Conservation (phyloP, 2,888 invertebrate genomes). For the Pogonocherus hispidulus region DNA sequence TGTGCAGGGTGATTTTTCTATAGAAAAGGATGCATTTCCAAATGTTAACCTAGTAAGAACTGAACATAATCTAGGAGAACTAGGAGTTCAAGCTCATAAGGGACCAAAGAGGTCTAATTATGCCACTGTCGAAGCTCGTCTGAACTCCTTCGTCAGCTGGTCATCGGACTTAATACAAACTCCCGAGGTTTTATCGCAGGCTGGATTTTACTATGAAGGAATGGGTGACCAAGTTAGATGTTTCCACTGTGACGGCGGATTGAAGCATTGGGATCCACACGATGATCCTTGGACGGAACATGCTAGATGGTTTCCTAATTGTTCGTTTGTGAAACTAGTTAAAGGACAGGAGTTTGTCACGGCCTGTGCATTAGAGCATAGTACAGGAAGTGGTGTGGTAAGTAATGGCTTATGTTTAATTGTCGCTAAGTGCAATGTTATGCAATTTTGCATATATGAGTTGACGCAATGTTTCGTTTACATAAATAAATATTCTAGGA, state of each 20-base stretch:
- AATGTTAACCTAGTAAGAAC: conserved; percentile 61
- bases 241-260: conserved; percentile 94
- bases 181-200: conserved; percentile 83
- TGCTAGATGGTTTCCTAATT: conserved; percentile 92
- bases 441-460: conserved; percentile 3
- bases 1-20: conserved; percentile 55
- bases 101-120: conserved; percentile 78
- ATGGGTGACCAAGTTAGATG: conserved; percentile 85
- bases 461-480: neutral
- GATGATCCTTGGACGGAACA: conserved; percentile 97
- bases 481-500: neutral
- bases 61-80: conserved; percentile 69
- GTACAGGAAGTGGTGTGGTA: conserved; percentile 38
- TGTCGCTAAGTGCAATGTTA: conserved; percentile 10
- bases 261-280: conserved; percentile 89
- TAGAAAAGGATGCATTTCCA: conserved; percentile 44
- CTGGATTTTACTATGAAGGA: conserved; percentile 90
- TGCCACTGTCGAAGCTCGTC: conserved; percentile 78
- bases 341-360: conserved; percentile 87
- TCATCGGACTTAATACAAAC: conserved; percentile 81
- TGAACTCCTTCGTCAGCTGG: conserved; percentile 83
- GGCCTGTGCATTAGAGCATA: conserved; percentile 63
- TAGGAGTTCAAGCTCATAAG: conserved; percentile 74
- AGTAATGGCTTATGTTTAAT: conserved; percentile 26
- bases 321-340: conserved; percentile 85